Evolutionary conservation across 2,797 vertebrate species (phyloP), one percentile per base, ranked within the genome.

Genomic region (Pseudomugil gertrudae): DNA sequence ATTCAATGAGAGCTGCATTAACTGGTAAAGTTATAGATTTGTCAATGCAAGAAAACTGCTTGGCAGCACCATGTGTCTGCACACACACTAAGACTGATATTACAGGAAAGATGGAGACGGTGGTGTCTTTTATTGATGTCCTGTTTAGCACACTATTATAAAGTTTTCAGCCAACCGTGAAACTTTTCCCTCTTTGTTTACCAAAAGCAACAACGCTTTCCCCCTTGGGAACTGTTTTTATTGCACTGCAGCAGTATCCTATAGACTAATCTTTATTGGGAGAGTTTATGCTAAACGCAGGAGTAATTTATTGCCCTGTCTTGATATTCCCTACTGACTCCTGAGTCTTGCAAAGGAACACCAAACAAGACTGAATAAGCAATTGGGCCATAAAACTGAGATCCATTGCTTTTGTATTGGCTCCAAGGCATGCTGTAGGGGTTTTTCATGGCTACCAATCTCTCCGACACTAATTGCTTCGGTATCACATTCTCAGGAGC

Each of bases 391-490:
- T 94, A 93, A 94, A 93, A 87, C 78, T 50, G 79, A 89, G 91
- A 93, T 89, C 72, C 90, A 93, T 92, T 90, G 84, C 81, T 86
- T 90, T 93, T 90, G 84, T 92, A 87, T 86, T 84, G 87, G 84
- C 89, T 91, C 85, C 32, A 59, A 90, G 87, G 83, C 86, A 85
- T 45, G 77, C 83, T 87, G 81, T 77, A 87, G 84, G 85, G 89
- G 84, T 91, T 91, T 93, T 90, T 91, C 87, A 92, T 90, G 91
- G 80, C 89, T 85, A 91, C 90, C 91, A 92, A 90, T 92, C 92
- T 94, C 83, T 72, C 72, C 74, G 88, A 94, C 91, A 93, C 91
- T 92, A 93, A 93, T 92, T 94, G 92, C 92, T 88, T 93, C 86
- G 86, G 90, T 92, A 94, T 92, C 90, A 91, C 89, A 84, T 92